Evolutionary conservation across 2,797 vertebrate genomes (phyloP).

Genomic region (Clamator glandarius): DNA sequence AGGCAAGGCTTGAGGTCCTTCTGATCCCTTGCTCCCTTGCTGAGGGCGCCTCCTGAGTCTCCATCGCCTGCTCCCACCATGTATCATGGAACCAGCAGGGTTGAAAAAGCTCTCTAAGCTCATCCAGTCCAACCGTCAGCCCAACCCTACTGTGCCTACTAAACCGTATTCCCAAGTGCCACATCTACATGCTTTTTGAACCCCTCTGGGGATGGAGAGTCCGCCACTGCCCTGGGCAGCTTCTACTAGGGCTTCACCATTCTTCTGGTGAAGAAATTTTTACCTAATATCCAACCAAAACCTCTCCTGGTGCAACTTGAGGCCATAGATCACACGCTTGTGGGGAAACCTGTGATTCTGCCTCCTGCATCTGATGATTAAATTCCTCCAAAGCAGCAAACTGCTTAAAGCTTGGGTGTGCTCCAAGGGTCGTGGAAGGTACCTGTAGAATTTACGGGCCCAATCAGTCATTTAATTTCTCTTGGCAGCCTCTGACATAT

Average conservation of each 20-base stretch:
- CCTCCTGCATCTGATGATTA: background rate
- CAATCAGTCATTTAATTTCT: background rate
- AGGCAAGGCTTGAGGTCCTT: background rate
- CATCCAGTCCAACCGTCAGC: too few species aligned
- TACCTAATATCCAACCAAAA: too few species aligned
- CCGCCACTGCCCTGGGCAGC: too few species aligned
- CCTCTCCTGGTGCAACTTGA: too few species aligned
- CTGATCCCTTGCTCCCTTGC: accelerated
- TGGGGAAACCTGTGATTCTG: background rate
- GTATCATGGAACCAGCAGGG: too few species aligned
- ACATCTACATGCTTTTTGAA: too few species aligned
- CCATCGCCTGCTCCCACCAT: background rate
- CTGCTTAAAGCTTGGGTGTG: background rate
- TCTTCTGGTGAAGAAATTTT: too few species aligned
- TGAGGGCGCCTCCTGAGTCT: background rate
- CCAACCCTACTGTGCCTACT: too few species aligned
- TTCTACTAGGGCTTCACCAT: too few species aligned
- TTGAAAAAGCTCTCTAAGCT: too few species aligned
- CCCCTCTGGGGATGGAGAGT: too few species aligned
- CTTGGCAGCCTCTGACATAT: background rate
- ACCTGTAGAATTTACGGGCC: background rate
- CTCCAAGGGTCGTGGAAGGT: background rate
- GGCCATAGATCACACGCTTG: accelerated
- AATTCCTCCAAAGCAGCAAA: accelerated
- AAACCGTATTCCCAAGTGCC: too few species aligned